Conservation (phyloP, 2,797 vertebrate species). For the Myiothlypis coronata region DNA sequence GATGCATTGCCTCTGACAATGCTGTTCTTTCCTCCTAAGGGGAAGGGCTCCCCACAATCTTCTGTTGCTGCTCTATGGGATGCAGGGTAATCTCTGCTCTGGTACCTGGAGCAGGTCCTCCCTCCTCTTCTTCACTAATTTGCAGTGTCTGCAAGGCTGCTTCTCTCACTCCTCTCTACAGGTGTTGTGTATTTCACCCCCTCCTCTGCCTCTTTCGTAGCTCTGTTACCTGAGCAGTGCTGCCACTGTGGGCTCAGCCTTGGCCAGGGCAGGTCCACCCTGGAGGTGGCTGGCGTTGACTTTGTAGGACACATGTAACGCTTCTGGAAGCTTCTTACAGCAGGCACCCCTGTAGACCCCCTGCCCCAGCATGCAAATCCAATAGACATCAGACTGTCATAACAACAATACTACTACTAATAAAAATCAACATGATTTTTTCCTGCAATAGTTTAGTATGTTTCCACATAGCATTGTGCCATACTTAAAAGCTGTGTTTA, state of each 20-base stretch:
- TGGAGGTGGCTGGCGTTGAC: accelerated
- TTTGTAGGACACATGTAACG: accelerated
- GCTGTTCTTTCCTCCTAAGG: not conserved
- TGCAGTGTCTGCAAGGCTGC: not conserved
- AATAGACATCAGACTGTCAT: not conserved
- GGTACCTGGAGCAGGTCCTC: accelerated
- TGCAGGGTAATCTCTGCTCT: not conserved
- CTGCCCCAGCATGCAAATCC: not conserved
- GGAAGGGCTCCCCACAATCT: not conserved
- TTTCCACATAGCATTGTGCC: not conserved
- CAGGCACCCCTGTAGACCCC: not conserved
- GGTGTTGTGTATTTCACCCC: not conserved
- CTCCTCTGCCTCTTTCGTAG: too few relatives aligned
- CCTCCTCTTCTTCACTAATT: not conserved
- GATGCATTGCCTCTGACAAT: not conserved
- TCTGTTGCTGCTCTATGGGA: accelerated
- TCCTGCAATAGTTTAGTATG: not conserved
- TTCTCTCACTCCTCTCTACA: not conserved
- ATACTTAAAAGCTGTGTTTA: not conserved
- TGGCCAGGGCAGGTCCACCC: not conserved
- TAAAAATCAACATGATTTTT: not conserved
- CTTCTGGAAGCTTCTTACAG: not conserved
- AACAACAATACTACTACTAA: not conserved
- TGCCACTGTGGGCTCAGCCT: not conserved
- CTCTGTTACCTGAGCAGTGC: not conserved